Conservation (phyloP, 2,797 vertebrate species). For the Adrianichthys oophorus region DNA sequence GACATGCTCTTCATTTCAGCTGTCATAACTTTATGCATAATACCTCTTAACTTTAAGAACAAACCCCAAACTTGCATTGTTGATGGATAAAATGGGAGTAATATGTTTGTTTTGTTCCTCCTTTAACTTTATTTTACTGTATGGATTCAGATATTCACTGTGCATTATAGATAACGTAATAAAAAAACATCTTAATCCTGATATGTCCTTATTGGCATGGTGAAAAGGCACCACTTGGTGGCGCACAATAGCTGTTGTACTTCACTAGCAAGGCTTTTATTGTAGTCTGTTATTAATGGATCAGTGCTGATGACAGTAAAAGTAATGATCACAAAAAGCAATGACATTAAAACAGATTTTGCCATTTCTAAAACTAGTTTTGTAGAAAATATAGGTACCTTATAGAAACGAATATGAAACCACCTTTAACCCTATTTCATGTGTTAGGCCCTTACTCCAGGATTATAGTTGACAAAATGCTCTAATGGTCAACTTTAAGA, state of each 20-base stretch:
- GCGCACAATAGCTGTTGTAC: constrained; percentile 17
- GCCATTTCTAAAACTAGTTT: too few relatives aligned
- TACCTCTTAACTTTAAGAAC: neutral
- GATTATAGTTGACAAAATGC: neutral
- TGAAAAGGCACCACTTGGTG: constrained; percentile 51
- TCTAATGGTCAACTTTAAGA: neutral
- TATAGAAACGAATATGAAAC: too few relatives aligned
- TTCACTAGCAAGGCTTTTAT: constrained; percentile 9
- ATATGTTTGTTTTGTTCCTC: constrained; percentile 1
- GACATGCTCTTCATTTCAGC: too few relatives aligned
- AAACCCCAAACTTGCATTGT: constrained; percentile 1
- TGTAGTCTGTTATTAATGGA: constrained; percentile 6
- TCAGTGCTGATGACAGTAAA: constrained; percentile 1
- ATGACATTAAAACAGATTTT: neutral
- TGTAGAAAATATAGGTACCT: too few relatives aligned
- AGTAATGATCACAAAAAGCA: neutral
- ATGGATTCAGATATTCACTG: constrained; percentile 17
- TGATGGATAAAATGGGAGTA: neutral
- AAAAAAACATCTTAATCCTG: constrained; percentile 30
- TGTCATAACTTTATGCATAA: neutral
- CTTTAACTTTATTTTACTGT: constrained; percentile 13
- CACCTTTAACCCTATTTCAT: neutral
- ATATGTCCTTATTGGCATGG: neutral
- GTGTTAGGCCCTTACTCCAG: neutral
- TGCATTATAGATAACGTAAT: constrained; percentile 48